These are phyloP conservation scores for Craseonycteris thonglongyai DNA, from an alignment of 2,113 vertebrate species.

Conservation along the genomic window DNA sequence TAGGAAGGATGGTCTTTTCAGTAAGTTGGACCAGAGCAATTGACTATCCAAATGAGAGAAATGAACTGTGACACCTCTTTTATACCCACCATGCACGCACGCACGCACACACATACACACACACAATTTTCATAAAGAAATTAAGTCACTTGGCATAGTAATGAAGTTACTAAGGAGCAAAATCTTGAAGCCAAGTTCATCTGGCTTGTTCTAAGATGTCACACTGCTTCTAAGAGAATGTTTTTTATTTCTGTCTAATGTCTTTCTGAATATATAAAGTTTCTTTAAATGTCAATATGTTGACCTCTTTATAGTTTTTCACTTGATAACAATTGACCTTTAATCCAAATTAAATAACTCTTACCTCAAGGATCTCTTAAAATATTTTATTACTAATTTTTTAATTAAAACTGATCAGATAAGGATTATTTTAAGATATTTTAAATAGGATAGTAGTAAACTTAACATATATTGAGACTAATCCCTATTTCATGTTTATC, in stretches of 20 bases:
- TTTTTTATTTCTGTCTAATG: not conserved
- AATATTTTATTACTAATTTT: constrained; percentile 3
- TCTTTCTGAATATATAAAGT: not conserved
- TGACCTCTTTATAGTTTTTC: not conserved
- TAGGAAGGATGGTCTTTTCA: not conserved
- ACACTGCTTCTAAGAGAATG: not conserved
- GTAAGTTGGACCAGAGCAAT: not conserved
- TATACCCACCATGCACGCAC: too few species aligned
- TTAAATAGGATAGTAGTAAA: not conserved
- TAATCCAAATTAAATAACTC: not conserved
- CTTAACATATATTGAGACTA: not conserved
- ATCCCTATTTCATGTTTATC: not conserved
- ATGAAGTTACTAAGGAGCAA: not conserved
- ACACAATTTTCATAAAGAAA: not conserved
- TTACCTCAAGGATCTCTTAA: not conserved
- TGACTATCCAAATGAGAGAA: not conserved
- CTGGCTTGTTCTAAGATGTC: not conserved
- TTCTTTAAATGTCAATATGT: not conserved
- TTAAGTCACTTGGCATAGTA: not conserved
- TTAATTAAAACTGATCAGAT: not conserved
- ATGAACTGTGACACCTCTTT: not conserved
- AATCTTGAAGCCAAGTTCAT: not conserved
- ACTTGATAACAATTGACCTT: not conserved
- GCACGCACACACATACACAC: not conserved
- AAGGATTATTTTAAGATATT: not conserved